Evolutionary conservation across 2,888 invertebrate genomes (phyloP).

Genomic region (Cistogaster globosa): DNA sequence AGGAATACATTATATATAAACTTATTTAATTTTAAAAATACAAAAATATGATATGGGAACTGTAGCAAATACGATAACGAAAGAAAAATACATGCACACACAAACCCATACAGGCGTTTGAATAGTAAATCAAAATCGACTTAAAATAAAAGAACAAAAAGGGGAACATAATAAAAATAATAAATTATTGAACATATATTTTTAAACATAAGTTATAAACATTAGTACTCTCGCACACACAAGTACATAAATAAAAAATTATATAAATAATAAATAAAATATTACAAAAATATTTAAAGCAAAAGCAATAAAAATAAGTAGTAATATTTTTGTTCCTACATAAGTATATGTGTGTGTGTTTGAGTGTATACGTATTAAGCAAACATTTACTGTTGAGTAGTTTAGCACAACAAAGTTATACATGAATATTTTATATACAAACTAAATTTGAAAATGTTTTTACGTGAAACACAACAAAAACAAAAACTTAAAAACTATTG

Average conservation of each 20-base stretch:
- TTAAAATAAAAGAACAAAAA: background rate
- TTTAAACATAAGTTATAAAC: too few relatives aligned
- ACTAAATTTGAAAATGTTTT: background rate
- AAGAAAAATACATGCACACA: background rate
- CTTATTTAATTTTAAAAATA: constrained; percentile 52
- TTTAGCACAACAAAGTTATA: too few relatives aligned
- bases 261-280: too few relatives aligned
- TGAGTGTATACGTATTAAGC: too few relatives aligned
- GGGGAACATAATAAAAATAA: too few relatives aligned
- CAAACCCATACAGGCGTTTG: background rate
- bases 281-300: background rate
- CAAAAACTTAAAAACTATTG: too few relatives aligned
- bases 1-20: constrained; percentile 36
- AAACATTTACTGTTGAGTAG: background rate
- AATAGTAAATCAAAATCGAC: background rate
- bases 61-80: constrained; percentile 24
- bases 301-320: background rate
- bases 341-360: too few relatives aligned
- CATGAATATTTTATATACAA: background rate
- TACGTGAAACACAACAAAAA: background rate
- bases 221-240: too few relatives aligned
- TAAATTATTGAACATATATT: too few relatives aligned
- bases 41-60: constrained; percentile 41
- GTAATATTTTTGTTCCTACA: background rate
- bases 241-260: too few relatives aligned